Evolutionary conservation across 2,888 invertebrate genomes (phyloP).

Genomic region (Polyploca ridens): DNA sequence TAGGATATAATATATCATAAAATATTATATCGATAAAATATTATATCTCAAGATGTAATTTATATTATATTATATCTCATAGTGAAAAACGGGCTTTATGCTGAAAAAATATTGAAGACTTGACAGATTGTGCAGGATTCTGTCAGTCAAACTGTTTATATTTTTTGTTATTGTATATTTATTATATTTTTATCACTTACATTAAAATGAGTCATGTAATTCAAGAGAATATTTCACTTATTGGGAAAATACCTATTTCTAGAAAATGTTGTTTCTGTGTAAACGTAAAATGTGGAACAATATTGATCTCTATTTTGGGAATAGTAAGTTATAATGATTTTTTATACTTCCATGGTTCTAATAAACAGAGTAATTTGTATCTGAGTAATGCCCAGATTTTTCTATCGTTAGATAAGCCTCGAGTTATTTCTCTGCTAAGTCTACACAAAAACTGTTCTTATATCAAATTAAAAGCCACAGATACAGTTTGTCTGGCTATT

Average conservation of each 20-base stretch:
- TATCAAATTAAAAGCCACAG: no score
- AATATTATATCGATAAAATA: no score
- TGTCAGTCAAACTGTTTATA: background rate
- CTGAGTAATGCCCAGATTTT: no score
- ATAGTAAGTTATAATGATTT: conserved; percentile 30
- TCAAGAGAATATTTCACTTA: background rate
- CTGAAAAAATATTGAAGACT: background rate
- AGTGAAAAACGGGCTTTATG: no score
- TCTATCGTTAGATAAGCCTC: no score
- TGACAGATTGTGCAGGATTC: background rate
- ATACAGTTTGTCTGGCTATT: no score
- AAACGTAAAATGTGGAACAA: conserved; percentile 32
- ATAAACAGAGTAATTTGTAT: background rate
- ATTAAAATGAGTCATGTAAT: background rate
- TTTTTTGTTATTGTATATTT: background rate
- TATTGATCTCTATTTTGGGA: conserved; percentile 35
- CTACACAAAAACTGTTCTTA: no score
- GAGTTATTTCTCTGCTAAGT: no score
- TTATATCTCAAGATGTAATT: no score
- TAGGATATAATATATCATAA: no score
- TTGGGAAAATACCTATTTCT: background rate
- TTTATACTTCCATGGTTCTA: no score
- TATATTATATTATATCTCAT: no score
- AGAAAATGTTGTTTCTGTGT: conserved; percentile 21
- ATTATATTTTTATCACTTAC: background rate